Evolutionary conservation across 2,888 invertebrate species (phyloP).

Genomic region (Hypena proboscidalis): DNA sequence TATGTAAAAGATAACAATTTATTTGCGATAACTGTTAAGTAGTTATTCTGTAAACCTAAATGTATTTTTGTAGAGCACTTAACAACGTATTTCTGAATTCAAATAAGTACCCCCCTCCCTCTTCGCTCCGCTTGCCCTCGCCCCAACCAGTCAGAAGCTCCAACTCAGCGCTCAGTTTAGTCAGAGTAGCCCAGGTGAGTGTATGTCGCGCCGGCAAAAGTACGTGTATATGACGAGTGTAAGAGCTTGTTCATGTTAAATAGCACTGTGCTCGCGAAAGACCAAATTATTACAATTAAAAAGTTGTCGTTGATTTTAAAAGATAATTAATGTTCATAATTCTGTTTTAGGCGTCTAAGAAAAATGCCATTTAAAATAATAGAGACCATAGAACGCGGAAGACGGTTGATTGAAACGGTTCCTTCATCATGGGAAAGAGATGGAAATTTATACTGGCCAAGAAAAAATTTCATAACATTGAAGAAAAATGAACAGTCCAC

Average conservation of each 20-base stretch:
- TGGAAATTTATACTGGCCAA: constrained; percentile 12
- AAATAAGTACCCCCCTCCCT: not conserved
- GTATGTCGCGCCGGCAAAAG: not conserved
- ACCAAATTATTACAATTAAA: no score
- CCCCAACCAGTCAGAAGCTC: no score
- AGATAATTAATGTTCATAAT: constrained; percentile 3
- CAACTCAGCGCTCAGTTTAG: no score
- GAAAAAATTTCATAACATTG: constrained; percentile 7
- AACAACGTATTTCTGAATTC: not conserved
- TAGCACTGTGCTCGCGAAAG: no score
- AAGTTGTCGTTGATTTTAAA: not conserved
- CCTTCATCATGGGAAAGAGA: constrained; percentile 15
- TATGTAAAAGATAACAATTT: no score
- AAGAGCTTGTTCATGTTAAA: constrained; percentile 3
- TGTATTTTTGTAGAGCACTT: not conserved
- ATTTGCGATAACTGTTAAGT: no score
- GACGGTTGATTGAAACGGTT: constrained; percentile 17
- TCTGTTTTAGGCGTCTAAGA: constrained; percentile 11
- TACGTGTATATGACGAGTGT: not conserved
- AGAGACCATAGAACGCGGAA: constrained; percentile 14
- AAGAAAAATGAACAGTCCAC: constrained; percentile 9
- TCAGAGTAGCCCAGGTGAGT: no score
- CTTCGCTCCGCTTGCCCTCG: not conserved
- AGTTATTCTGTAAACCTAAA: no score
- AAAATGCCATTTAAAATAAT: constrained; percentile 17